Evolutionary conservation across 2,888 invertebrate genomes (phyloP).

Genomic region (Microctonus hyperodae): DNA sequence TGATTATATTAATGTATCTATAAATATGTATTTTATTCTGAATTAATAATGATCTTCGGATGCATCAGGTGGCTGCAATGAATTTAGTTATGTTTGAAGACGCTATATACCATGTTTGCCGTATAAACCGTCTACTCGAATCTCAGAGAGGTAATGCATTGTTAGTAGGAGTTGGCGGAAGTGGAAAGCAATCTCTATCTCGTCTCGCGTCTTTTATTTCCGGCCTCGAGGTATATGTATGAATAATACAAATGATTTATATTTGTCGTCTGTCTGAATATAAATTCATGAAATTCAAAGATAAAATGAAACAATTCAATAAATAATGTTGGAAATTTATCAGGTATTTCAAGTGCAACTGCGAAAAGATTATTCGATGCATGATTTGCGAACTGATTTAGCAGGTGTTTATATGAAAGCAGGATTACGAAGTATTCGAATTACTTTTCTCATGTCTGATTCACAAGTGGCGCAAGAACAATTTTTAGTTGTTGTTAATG

Average conservation of each 20-base stretch:
- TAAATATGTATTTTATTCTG: too few relatives aligned
- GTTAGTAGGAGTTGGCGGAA: conserved; percentile 93
- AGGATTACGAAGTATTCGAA: conserved; percentile 84
- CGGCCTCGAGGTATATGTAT: conserved; percentile 74
- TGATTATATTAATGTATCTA: conserved; percentile 5
- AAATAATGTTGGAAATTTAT: neutral
- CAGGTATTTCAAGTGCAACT: conserved; percentile 89
- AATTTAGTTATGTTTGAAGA: conserved; percentile 94
- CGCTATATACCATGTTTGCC: conserved; percentile 91
- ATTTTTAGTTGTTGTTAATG: conserved; percentile 91
- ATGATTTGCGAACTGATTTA: conserved; percentile 78
- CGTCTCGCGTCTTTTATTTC: conserved; percentile 90
- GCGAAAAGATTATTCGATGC: conserved; percentile 85
- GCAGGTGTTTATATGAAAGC: conserved; percentile 84
- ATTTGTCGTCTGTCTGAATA: neutral
- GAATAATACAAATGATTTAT: conserved; percentile 11
- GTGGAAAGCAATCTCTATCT: conserved; percentile 92
- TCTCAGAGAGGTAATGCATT: conserved; percentile 91
- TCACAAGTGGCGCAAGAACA: conserved; percentile 91
- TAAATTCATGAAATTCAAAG: neutral
- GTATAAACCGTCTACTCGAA: conserved; percentile 92
- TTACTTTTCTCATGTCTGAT: conserved; percentile 92
- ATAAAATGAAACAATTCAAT: neutral
- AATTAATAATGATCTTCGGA: neutral
- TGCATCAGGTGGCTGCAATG: conserved; percentile 77